Conservation (phyloP, 2,888 invertebrate genomes). For the Drosophila vallismaia region DNA sequence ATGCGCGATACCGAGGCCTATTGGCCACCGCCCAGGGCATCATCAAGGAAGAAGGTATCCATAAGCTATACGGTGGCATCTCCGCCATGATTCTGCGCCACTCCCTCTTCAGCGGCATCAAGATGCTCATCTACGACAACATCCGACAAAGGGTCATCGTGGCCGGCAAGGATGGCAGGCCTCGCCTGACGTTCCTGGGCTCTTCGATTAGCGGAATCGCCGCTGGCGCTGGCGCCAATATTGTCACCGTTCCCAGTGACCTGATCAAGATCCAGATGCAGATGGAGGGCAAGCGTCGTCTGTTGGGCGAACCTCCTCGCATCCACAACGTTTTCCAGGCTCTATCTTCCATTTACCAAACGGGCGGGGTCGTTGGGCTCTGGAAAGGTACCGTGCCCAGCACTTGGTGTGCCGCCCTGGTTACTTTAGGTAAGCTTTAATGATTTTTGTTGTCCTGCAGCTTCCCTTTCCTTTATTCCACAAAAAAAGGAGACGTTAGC, state of each 20-base stretch:
- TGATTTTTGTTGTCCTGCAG: neutral
- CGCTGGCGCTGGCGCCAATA: neutral
- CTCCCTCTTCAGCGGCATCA: slow-evolving; percentile 23
- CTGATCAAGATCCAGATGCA: slow-evolving; percentile 96
- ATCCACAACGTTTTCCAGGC: slow-evolving; percentile 86
- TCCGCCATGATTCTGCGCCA: slow-evolving; percentile 54
- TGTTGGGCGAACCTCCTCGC: slow-evolving; percentile 91
- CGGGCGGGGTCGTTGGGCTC: neutral
- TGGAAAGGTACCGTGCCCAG: slow-evolving; percentile 85
- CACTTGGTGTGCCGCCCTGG: neutral
- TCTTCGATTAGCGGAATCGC: neutral
- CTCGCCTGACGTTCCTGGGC: neutral
- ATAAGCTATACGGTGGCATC: slow-evolving; percentile 46
- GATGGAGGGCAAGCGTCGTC: slow-evolving; percentile 91
- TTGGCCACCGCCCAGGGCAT: neutral
- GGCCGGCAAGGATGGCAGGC: neutral
- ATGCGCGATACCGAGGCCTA: neutral
- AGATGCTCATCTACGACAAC: neutral
- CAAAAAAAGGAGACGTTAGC: neutral
- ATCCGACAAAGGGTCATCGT: neutral
- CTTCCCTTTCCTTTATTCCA: neutral
- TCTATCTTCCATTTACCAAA: neutral
- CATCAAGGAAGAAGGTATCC: neutral
- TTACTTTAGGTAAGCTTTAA: neutral
- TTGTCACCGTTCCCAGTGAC: slow-evolving; percentile 90